phyloP scores from a whole-genome alignment of 2,113 vertebrate species.

The Raphicerus campestris region DNA sequence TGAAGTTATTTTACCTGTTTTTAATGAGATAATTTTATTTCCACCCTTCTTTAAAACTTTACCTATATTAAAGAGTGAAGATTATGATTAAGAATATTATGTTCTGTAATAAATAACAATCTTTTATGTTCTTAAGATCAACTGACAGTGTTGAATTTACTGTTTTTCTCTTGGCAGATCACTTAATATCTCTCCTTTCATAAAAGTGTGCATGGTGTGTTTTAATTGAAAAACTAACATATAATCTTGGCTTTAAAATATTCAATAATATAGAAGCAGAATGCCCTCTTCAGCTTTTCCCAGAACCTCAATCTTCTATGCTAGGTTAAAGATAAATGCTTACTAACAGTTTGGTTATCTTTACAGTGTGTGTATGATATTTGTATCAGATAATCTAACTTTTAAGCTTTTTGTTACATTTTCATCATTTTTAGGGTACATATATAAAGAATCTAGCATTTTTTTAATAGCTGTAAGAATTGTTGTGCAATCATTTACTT shows the following conservation, averaged over 20 bases:
- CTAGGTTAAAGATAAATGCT: neutral
- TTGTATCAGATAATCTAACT: neutral
- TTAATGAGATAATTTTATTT: neutral
- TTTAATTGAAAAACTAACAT: conserved; percentile 1
- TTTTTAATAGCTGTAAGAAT: neutral
- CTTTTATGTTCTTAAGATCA: neutral
- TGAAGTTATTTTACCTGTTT: conserved; percentile 1
- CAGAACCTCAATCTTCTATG: neutral
- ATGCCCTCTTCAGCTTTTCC: neutral
- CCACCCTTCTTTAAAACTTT: conserved; percentile 29
- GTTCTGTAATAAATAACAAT: neutral
- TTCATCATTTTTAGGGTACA: neutral
- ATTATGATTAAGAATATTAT: neutral
- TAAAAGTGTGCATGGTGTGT: neutral
- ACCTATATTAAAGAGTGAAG: neutral
- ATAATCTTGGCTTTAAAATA: neutral
- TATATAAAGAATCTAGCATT: neutral
- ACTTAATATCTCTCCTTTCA: neutral
- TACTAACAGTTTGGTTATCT: neutral
- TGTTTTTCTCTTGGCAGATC: neutral
- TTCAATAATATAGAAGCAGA: neutral
- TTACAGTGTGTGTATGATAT: neutral
- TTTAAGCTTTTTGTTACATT: neutral
- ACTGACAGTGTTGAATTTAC: neutral
- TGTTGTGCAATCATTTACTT: neutral